These are phyloP conservation scores for Melanaphis sacchari DNA, from an alignment of 1,140 invertebrate genomes.

Conservation along the genomic window DNA sequence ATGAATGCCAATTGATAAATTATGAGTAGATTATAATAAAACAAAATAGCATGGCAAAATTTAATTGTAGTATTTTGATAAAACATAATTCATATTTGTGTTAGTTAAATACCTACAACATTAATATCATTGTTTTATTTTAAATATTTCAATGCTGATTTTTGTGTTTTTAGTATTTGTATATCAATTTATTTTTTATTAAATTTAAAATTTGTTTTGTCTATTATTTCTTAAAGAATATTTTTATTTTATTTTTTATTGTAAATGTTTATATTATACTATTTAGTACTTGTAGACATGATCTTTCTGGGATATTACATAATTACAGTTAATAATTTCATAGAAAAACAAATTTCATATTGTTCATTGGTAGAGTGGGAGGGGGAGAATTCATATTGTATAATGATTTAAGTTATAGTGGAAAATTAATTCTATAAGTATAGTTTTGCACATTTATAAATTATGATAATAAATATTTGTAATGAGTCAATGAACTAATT, in stretches of 20 bases:
- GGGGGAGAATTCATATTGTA: background rate
- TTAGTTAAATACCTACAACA: background rate
- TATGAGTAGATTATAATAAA: background rate
- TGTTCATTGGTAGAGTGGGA: background rate
- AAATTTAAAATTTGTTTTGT: background rate
- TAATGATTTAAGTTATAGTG: background rate
- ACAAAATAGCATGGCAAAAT: background rate
- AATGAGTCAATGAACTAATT: background rate
- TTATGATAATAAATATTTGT: background rate
- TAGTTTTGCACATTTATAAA: background rate
- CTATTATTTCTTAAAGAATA: background rate
- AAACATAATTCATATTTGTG: background rate
- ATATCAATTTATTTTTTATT: background rate
- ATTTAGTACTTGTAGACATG: background rate
- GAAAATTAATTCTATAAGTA: background rate
- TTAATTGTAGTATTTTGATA: background rate
- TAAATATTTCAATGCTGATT: background rate
- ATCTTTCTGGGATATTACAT: background rate
- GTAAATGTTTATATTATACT: background rate
- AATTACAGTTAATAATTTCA: background rate
- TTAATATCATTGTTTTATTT: background rate
- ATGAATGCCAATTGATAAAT: background rate
- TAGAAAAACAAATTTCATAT: background rate
- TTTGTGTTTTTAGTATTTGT: background rate
- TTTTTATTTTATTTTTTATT: background rate